phyloP scores from a whole-genome alignment of 2,888 invertebrate species.

The Eremobia ochroleuca region DNA sequence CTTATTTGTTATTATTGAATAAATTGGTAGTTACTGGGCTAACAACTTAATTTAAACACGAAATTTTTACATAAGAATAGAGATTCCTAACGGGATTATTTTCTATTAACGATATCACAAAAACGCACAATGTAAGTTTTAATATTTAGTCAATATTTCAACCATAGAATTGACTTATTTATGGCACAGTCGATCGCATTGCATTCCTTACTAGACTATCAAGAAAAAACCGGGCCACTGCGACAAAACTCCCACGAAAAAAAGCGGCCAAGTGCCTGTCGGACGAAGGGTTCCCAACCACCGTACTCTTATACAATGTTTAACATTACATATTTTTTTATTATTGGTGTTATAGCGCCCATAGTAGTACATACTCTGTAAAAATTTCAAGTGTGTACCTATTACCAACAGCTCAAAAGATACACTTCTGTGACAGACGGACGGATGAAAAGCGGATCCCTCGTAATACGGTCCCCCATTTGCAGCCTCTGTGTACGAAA shows the following conservation, averaged over 20 bases:
- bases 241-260: conserved; percentile 5
- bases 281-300: not conserved
- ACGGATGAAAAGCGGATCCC: not conserved
- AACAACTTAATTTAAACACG: conserved; percentile 33
- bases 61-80: conserved; percentile 24
- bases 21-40: not conserved
- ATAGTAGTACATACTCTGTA: not conserved
- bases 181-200: conserved; percentile 18
- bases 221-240: conserved; percentile 40
- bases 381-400: not conserved
- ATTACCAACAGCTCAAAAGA: not conserved
- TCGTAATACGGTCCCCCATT: not conserved
- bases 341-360: not conserved
- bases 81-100: conserved; percentile 30
- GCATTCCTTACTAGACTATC: conserved; percentile 25
- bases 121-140: conserved; percentile 33
- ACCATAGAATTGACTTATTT: conserved; percentile 53
- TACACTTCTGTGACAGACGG: not conserved
- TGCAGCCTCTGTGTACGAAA: not conserved
- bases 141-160: conserved; percentile 42
- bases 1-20: conserved; percentile 7
- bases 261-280: not conserved
- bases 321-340: not conserved
- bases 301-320: not conserved
- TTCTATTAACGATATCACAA: conserved; percentile 22